phyloP scores from a whole-genome alignment of 2,797 vertebrate genomes.

The Crocidura indochinensis region DNA sequence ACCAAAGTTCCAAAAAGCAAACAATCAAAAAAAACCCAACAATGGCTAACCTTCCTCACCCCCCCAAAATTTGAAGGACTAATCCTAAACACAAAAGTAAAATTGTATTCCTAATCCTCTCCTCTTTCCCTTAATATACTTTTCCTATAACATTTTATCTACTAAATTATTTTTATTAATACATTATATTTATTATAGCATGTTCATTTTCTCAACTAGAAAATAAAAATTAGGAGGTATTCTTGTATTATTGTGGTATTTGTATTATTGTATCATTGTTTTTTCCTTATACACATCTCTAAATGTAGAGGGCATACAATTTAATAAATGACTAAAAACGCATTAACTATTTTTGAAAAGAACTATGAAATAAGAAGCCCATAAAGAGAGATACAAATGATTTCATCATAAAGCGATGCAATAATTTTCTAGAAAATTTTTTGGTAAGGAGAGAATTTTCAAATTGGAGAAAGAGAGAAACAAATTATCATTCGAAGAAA shows the following conservation, averaged over 20 bases:
- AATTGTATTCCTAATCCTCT: background rate
- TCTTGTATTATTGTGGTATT: background rate
- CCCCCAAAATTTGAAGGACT: background rate
- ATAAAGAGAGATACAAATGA: background rate
- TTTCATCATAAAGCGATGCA: background rate
- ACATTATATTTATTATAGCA: background rate
- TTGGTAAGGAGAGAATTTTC: slow-evolving; percentile 1
- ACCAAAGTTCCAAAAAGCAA: slow-evolving; percentile 18
- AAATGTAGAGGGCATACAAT: background rate
- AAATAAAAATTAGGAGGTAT: background rate
- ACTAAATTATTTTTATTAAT: background rate
- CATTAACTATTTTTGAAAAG: background rate
- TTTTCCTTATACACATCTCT: background rate
- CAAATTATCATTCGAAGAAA: slow-evolving; percentile 36
- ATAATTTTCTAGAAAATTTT: background rate
- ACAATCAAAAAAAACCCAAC: no score
- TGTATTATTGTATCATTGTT: background rate
- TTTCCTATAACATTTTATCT: background rate
- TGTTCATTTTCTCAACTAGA: background rate
- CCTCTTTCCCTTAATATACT: background rate
- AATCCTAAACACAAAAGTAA: background rate
- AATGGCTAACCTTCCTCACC: background rate
- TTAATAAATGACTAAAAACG: background rate
- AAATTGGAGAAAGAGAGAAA: slow-evolving; percentile 7
- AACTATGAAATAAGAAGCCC: background rate